Percentiles rank a stretch among this genome's conserved stretches.
phyloP scores from a whole-genome alignment of 2,797 vertebrate genomes.

The Sylvia borin region DNA sequence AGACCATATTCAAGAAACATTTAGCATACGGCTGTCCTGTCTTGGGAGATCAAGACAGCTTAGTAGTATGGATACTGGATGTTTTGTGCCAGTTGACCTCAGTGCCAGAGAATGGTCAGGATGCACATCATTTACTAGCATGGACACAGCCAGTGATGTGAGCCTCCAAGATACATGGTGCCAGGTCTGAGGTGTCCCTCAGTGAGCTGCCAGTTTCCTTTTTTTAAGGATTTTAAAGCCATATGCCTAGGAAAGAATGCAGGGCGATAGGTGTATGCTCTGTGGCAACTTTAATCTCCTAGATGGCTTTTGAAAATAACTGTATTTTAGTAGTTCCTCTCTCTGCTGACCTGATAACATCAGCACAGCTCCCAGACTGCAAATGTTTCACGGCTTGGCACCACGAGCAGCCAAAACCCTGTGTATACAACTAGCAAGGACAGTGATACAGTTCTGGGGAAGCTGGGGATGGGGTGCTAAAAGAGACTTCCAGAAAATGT shows the following conservation, averaged over 20 bases:
- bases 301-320: neutral
- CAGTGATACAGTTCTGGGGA: neutral
- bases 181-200: neutral
- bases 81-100: neutral
- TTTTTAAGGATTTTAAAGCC: slow-evolving; percentile 36
- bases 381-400: neutral
- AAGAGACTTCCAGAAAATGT: neutral
- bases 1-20: neutral
- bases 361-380: neutral
- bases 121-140: neutral
- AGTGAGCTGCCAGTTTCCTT: neutral
- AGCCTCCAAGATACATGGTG: neutral
- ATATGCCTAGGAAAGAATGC: neutral
- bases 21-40: neutral
- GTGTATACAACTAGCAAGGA: neutral
- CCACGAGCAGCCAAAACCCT: neutral
- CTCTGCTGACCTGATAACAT: neutral
- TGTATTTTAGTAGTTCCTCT: neutral
- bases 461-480: neutral
- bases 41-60: neutral
- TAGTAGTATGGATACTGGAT: neutral
- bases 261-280: neutral
- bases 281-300: neutral
- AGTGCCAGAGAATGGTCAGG: neutral
- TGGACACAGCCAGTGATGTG: neutral